Percentiles rank a stretch among this genome's conserved stretches.
phyloP scores from a whole-genome alignment of 2,888 invertebrate species.

The Cheilosia grossa region DNA sequence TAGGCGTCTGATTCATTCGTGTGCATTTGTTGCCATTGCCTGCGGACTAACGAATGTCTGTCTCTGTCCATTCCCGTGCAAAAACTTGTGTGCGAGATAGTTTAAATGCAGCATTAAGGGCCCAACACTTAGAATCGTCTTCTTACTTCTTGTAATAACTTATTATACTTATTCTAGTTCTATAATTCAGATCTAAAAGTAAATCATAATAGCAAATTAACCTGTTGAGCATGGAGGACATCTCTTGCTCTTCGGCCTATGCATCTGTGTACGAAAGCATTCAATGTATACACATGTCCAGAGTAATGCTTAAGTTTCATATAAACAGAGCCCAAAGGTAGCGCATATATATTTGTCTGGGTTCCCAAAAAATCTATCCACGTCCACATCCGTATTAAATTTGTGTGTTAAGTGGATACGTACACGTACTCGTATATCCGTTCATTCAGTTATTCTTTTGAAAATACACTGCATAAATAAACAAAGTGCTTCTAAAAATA shows the following conservation, averaged over 20 bases:
- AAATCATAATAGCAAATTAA: neutral
- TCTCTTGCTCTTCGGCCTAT: neutral
- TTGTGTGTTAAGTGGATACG: slow-evolving; percentile 4
- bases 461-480: slow-evolving; percentile 25
- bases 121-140: neutral
- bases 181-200: neutral
- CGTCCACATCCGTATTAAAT: neutral
- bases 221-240: neutral
- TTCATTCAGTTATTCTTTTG: slow-evolving; percentile 20
- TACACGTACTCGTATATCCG: neutral
- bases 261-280: neutral
- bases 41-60: no score
- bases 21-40: no score
- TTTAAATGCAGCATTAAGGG: neutral
- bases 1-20: no score
- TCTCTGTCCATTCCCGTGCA: no score
- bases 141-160: no score
- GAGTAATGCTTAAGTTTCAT: neutral
- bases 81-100: no score
- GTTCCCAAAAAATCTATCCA: neutral
- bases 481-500: slow-evolving; percentile 53
- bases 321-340: neutral
- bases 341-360: neutral
- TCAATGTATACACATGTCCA: neutral
- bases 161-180: neutral